Evolutionary conservation across 2,888 invertebrate genomes (phyloP), one percentile per base, ranked within the genome.

Genomic region (Pristionchus arcanus): DNA sequence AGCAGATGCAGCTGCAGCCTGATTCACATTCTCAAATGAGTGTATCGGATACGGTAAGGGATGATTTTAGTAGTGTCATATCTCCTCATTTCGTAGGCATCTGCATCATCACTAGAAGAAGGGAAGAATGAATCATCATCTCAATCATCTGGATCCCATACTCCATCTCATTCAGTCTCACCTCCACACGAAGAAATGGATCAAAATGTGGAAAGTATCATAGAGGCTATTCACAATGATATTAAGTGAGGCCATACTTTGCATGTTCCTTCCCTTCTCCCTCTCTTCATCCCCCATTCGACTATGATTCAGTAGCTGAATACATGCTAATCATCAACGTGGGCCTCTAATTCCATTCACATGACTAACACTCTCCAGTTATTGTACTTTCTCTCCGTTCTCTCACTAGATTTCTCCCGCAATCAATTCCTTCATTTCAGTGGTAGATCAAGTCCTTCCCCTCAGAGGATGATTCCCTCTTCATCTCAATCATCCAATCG

Each of bases 161-260:
- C 87, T 88, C 87, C 87, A 15, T 74, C 87, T 25, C 53, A 88
- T 34, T 74, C 87, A 21, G 21, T 74, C 53, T 71, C 74, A 25
- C 31, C 87, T 55, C 87, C 87, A 34, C 53, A 28, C 15, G 74
- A 88, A 7, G 74, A 34, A 53, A 25, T 53, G 21, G 87, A 88
- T 59, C 74, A 88, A 34, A 74, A 55, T 55, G 87, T 88, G 4
- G 55, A 88, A 34, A 88, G 34, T 74, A 88, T 88, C 68, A 87
- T 87, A 13, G 87, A 74, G n/a, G 53, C 74, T 2, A 74, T 88
- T 25, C 74, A 71, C 55, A 88, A 63, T 53, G 55, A 74, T 53
- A 55, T 55, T 21, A 74, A 74, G 74, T 63, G 37, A 66, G 81
- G 28, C 13, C 53, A 28, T 53, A 53, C n/a, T 81, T 81, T 81